A percentile compares a stretch with the other conserved stretches of the same genome.
These are phyloP conservation scores for Xestia sexstrigata DNA, from an alignment of 2,888 invertebrate genomes.

Conservation along the genomic window DNA sequence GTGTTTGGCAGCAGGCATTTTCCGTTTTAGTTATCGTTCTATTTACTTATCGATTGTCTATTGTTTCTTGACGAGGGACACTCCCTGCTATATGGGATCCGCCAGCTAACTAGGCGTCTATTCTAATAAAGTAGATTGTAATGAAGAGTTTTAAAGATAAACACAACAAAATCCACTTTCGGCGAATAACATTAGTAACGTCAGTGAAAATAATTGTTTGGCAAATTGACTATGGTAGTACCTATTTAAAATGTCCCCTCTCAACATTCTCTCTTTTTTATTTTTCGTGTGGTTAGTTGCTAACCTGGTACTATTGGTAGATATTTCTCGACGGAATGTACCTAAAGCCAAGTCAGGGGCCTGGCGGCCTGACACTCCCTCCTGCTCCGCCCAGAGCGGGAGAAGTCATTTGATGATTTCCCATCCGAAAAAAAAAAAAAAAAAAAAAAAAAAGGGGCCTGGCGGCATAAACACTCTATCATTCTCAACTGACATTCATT, in stretches of 20 bases:
- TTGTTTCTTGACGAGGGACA: slow-evolving; percentile 37
- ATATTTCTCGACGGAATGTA: no score
- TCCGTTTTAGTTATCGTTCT: slow-evolving; percentile 24
- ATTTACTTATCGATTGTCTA: slow-evolving; percentile 49
- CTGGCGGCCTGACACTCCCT: no score
- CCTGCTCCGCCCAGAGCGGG: no score
- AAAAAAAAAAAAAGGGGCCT: no score
- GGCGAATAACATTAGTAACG: background rate
- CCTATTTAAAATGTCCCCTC: background rate
- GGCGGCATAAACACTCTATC: no score
- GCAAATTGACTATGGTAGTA: background rate
- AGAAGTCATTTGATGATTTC: no score
- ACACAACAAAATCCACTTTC: background rate
- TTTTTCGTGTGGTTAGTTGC: no score
- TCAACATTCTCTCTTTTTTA: no score
- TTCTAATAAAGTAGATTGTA: background rate
- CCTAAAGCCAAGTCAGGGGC: no score
- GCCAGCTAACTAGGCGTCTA: background rate
- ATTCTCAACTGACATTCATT: background rate
- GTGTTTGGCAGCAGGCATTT: slow-evolving; percentile 27
- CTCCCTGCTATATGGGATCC: background rate
- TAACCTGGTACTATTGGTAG: no score
- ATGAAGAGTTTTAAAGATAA: background rate
- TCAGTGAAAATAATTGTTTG: background rate
- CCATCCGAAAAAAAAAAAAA: no score